Percentiles rank a stretch among this genome's conserved stretches.
Evolutionary conservation across 2,113 vertebrate species (phyloP).

Genomic region (Microtus richardsoni): DNA sequence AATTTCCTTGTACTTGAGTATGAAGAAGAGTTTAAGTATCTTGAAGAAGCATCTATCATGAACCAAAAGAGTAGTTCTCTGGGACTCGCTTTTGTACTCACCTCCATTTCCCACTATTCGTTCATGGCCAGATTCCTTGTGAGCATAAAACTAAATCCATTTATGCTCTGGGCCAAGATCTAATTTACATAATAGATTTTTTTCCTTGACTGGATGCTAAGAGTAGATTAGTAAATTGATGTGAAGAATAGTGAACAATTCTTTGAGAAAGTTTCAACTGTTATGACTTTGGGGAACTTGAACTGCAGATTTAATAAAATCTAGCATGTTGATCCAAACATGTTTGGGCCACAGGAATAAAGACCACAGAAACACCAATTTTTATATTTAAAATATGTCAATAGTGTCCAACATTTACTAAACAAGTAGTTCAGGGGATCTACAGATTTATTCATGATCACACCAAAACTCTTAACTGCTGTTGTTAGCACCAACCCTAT

Average conservation of each 20-base stretch:
- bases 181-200: conserved; percentile 72
- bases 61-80: conserved; percentile 27
- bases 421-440: conserved; percentile 47
- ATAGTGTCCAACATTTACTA: conserved; percentile 44
- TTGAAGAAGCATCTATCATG: conserved; percentile 9
- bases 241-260: conserved; percentile 48
- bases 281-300: conserved; percentile 45
- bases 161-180: conserved; percentile 38
- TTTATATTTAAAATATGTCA: conserved; percentile 74
- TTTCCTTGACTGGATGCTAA: conserved; percentile 53
- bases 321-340: conserved; percentile 55
- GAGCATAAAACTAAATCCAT: conserved; percentile 61
- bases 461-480: conserved; percentile 57
- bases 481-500: conserved; percentile 45
- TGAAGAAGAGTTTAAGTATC: background rate
- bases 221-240: conserved; percentile 62
- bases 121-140: conserved; percentile 50
- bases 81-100: background rate
- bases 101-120: background rate
- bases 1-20: background rate
- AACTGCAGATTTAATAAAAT: conserved; percentile 45
- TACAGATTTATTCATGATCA: conserved; percentile 65
- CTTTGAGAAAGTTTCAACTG: conserved; percentile 54
- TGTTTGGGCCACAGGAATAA: conserved; percentile 57
- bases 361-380: conserved; percentile 64